Evolutionary conservation across 1,140 invertebrate genomes (phyloP), one percentile per base, ranked within the genome.

Genomic region (Augochlora pura): DNA sequence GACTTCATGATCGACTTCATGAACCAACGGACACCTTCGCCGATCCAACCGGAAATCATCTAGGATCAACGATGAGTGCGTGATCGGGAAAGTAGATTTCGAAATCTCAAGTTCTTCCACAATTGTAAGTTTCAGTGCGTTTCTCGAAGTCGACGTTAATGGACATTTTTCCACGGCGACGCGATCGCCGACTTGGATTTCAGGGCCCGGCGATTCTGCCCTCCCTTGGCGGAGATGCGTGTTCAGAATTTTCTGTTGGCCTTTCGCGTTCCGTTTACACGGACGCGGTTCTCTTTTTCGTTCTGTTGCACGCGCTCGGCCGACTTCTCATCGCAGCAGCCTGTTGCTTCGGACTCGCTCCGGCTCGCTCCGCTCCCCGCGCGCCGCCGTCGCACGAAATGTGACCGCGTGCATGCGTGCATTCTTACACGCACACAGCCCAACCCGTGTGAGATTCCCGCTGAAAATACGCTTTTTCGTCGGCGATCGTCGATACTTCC

Each of bases 331-430:
- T 60, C 75, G 23, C 54, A n/a, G 60, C 88, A 86, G 87, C 85
- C 87, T 87, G 86, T 88, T 87, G 86, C 88, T 87, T 86, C 65
- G 75, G 75, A 75, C 86, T 82, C 73, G 74, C 71, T 70, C 80
- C 81, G 83, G 62, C 82, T 82, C 81, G 70, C 64, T 88, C 87
- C 88, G 32, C 32, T 32, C 32, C 32, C 32, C 32, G 4, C 32
- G 4, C 32, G 32, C 32, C 32, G 4, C 32, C 32, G 32, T 85
- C 88, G 89, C 86, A 86, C 73, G 69, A 79, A 62, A 68, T 32
- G 64, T 65, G 77, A 70, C 25, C 77, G 78, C 81, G 84, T 64
- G 80, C 77, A 82, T 67, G 49, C 16, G 84, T 64, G 80, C 68
- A 75, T 54, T 32, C 39, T 60, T 52, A 67, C 54, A 42, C 8